These are phyloP conservation scores for Clavelina lepadiformis DNA, from an alignment of 23 tunicate species.

Conservation along the genomic window DNA sequence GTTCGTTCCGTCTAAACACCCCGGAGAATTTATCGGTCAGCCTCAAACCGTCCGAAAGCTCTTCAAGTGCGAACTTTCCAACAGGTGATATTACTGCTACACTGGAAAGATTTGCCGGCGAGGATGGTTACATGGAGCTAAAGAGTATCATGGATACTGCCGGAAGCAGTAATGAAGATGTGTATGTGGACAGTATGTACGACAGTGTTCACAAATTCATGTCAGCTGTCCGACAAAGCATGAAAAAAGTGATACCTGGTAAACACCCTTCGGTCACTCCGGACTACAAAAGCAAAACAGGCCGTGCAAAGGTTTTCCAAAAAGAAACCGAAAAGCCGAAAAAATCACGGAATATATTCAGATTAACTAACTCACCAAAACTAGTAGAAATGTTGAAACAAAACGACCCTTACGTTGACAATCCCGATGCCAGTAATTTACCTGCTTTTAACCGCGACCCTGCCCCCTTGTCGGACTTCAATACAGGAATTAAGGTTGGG, in stretches of 20 bases:
- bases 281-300: too few relatives aligned
- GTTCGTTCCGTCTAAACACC: not conserved
- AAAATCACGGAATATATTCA: too few relatives aligned
- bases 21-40: not conserved
- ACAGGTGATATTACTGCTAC: slow-evolving; percentile 15
- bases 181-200: slow-evolving; percentile 48
- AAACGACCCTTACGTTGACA: too few relatives aligned
- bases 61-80: too few relatives aligned
- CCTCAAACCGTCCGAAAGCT: too few relatives aligned
- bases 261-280: too few relatives aligned
- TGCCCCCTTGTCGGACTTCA: not conserved
- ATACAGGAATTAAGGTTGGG: not conserved
- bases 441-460: too few relatives aligned
- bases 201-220: slow-evolving; percentile 60
- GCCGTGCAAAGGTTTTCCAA: not conserved
- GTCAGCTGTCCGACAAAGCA: slow-evolving; percentile 39
- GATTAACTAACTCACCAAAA: too few relatives aligned
- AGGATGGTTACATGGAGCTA: slow-evolving; percentile 63
- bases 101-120: slow-evolving; percentile 32
- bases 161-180: not conserved
- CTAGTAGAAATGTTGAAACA: too few relatives aligned
- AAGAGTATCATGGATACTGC: slow-evolving; percentile 1
- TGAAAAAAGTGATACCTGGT: too few relatives aligned
- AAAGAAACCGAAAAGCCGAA: not conserved
- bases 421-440: too few relatives aligned